Evolutionary conservation across 1,140 invertebrate genomes (phyloP).

Genomic region (Pseudomyrmex pallidus): DNA sequence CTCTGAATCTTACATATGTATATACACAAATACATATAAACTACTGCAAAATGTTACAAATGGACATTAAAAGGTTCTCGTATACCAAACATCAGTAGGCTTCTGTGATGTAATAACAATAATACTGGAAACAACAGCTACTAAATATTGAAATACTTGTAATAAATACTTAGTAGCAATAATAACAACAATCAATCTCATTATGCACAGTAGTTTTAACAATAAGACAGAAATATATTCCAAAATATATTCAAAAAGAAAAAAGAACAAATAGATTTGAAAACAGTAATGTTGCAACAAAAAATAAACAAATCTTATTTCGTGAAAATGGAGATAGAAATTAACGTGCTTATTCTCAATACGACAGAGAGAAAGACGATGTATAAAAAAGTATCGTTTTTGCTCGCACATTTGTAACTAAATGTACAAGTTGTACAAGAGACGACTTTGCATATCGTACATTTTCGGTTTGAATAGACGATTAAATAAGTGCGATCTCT

Average conservation of each 20-base stretch:
- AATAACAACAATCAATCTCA: slow-evolving; percentile 14
- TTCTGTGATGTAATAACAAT: slow-evolving; percentile 10
- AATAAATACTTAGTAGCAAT: slow-evolving; percentile 24
- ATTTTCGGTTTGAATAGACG: background rate
- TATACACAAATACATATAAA: background rate
- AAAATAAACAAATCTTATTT: slow-evolving; percentile 20
- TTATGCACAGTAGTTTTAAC: background rate
- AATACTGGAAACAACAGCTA: slow-evolving; percentile 34
- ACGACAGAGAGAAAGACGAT: slow-evolving; percentile 25
- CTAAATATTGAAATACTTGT: background rate
- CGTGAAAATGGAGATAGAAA: slow-evolving; percentile 12
- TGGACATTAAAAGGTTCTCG: too few relatives aligned
- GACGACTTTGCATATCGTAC: slow-evolving; percentile 32
- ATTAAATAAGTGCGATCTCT: slow-evolving; percentile 60
- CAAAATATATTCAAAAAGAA: background rate
- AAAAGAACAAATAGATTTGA: slow-evolving; percentile 33
- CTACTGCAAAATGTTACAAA: background rate
- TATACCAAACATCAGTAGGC: background rate
- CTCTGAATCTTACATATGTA: background rate
- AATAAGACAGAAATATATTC: slow-evolving; percentile 10
- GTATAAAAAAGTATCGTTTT: slow-evolving; percentile 63
- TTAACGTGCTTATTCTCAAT: slow-evolving; percentile 15
- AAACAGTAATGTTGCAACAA: slow-evolving; percentile 12
- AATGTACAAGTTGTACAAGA: slow-evolving; percentile 49
- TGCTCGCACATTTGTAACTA: slow-evolving; percentile 36